Evolutionary conservation across 1,140 invertebrate species (phyloP).

Genomic region (Eupristina koningsbergeri): DNA sequence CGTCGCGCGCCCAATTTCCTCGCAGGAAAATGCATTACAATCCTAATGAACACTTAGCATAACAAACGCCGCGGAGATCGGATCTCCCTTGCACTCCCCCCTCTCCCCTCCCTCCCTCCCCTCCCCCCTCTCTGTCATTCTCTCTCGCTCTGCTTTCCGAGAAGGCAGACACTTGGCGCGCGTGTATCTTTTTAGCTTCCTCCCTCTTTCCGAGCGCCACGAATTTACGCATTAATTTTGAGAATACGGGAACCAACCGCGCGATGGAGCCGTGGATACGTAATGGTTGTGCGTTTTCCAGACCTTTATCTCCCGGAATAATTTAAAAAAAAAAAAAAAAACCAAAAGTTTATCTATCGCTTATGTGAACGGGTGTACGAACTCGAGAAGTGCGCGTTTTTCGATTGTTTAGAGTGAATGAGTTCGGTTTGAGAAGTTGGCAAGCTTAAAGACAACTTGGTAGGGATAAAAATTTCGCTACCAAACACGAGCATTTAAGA

Average conservation of each 20-base stretch:
- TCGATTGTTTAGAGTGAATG: neutral
- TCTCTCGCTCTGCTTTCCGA: constrained; percentile 56
- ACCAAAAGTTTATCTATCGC: neutral
- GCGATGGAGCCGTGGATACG: neutral
- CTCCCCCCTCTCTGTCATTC: too few relatives aligned
- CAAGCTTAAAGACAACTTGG: neutral
- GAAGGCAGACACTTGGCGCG: constrained; percentile 53
- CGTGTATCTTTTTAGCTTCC: constrained; percentile 11
- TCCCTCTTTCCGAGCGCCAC: constrained; percentile 16
- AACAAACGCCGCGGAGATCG: constrained; percentile 68
- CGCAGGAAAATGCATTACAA: constrained; percentile 66
- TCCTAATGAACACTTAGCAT: constrained; percentile 72
- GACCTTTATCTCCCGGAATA: constrained; percentile 42
- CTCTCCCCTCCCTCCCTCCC: too few relatives aligned
- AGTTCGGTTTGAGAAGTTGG: neutral
- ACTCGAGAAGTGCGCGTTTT: neutral
- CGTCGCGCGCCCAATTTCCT: constrained; percentile 11
- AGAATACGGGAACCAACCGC: neutral
- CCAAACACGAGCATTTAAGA: constrained; percentile 7
- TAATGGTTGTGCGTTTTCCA: constrained; percentile 15
- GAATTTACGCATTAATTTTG: constrained; percentile 43
- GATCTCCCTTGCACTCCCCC: constrained; percentile 61
- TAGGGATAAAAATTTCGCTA: constrained; percentile 14
- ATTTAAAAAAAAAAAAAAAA: constrained; percentile 26
- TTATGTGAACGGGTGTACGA: neutral